Evolutionary conservation across 2,113 vertebrate genomes (phyloP), one percentile per base, ranked within the genome.

Genomic region (Melanocharis versteri): DNA sequence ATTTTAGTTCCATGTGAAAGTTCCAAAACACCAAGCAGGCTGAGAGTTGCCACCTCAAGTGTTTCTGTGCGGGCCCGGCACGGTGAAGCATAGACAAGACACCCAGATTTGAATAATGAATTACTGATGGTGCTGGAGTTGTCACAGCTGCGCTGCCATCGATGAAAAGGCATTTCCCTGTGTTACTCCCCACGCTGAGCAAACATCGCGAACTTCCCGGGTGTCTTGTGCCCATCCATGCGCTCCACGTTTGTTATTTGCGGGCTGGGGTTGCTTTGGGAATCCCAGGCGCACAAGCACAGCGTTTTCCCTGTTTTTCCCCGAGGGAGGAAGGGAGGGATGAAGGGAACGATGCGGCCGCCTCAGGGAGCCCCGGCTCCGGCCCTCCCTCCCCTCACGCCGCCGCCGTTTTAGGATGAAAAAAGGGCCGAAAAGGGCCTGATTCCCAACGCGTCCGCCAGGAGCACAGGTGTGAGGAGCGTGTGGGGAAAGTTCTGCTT

Each of bases 261-360:
- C 11, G 4, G 65, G 27, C 27, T 39, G 64, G 26, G 47, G 39
- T 27, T 10, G 15, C 20, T 68, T 45, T 30, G 56, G 51, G 50
- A 50, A 65, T 20, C 13, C 6, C 0, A 4, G 16, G 1, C 5
- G 13, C 2, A 2, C 1, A 0, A 4, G 1, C 27, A 9, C 13
- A 17, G 4, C 2, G 0, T n/a, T 48, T 39, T 68, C 39, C 50
- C 7, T 5, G 2, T 10, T 66, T 42, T 24, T 8, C 15, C 28
- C 4, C 8, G 13, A 24, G 27, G 51, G 1, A 18, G 3, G 31
- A 44, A 26, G 7, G 3, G 12, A 15, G 8, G 16, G 30, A 69
- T 7, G 37, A n/a, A n/a, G n/a, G n/a, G n/a, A n/a, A n/a, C n/a
- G 42, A 19, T 1, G 4, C 6, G 11, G 5, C 10, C 14, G 10